Base-by-base conservation (phyloP, 2,113 vertebrate genomes). In the Gymnorhina tibicen region DNA sequence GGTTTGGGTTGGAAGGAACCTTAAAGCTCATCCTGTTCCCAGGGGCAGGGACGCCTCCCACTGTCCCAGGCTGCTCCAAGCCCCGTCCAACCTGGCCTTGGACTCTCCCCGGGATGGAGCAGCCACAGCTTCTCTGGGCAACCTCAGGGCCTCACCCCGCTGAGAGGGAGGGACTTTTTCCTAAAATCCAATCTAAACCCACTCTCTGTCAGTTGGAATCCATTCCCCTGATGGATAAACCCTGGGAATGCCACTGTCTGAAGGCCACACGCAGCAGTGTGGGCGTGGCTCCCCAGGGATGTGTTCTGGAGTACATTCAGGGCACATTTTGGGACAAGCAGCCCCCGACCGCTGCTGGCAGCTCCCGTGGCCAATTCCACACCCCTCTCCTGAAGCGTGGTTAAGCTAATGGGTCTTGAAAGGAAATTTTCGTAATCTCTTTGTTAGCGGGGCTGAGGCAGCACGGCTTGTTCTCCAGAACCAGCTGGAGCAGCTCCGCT, bases 401-500 rank as follows among this genome's bases (percentile, higher is more conserved):
- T 68, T 85, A 93, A 94, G 87, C 78, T 95, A 97, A 87, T 75
- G 69, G 67, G 16, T 83, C 81, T 85, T 90, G 82, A 93, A 85
- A 95, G 76, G 78, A 75, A 91, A 89, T 64, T 64, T 58, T 87
- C 63, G 44, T 53, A 53, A 91, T 58, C 85, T 49, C 53, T 91
- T 87, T 82, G 81, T 87, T 83, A 91, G 85, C 75, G 23, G 20
- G 74, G 81, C 53, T 85, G 78, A 94, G 82, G 30, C 85, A 46
- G 87, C 87, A 56, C 44, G 14, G 33, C 82, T 53, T 87, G 87
- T 93, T 85, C 95, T 91, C 85, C 77, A 35, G 75, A 93, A 76
- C 33, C 91, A 95, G 96, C 92, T 95, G 87, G 95, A 97, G 60
- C 74, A 85, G 87, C 78, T 91, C 63, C 3, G 46, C 90, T 85